A percentile compares a stretch with the other conserved stretches of the same genome.
phyloP scores from a whole-genome alignment of 2,888 invertebrate genomes.

The Brachylomia viminalis region DNA sequence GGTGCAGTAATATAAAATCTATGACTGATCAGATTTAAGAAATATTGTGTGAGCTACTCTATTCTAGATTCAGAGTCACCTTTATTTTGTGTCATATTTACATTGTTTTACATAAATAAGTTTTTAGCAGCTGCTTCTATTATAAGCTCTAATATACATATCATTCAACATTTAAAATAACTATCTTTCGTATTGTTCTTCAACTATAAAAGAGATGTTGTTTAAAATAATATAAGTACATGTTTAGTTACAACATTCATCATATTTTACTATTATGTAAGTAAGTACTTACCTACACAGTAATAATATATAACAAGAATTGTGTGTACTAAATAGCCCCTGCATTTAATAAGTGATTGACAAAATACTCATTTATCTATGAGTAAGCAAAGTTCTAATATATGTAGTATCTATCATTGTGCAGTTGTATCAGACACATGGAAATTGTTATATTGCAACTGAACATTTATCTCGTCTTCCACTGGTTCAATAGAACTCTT shows the following conservation, averaged over 20 bases:
- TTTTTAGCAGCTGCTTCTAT: conserved; percentile 56
- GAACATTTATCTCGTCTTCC: conserved; percentile 36
- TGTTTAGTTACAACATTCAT: conserved; percentile 60
- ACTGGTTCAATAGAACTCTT: conserved; percentile 16
- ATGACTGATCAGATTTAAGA: too few species aligned
- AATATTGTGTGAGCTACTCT: background rate
- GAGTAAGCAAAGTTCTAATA: conserved; percentile 37
- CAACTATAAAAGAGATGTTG: conserved; percentile 29
- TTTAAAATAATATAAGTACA: conserved; percentile 42
- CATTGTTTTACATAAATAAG: conserved; percentile 3
- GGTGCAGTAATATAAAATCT: background rate
- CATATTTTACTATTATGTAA: background rate
- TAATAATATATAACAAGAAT: background rate
- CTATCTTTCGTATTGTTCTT: conserved; percentile 29
- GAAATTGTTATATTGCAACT: conserved; percentile 51
- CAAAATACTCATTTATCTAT: conserved; percentile 21
- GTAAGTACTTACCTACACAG: background rate
- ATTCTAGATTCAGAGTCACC: conserved; percentile 4
- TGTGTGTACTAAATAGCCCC: background rate
- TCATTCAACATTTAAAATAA: conserved; percentile 44
- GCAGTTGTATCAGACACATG: conserved; percentile 26
- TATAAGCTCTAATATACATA: conserved; percentile 60
- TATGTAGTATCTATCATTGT: conserved; percentile 32
- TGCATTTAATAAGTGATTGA: conserved; percentile 10
- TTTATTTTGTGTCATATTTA: conserved; percentile 30